Conservation (phyloP, 2,113 vertebrate species). For the Leptobrachium ailaonicum region DNA sequence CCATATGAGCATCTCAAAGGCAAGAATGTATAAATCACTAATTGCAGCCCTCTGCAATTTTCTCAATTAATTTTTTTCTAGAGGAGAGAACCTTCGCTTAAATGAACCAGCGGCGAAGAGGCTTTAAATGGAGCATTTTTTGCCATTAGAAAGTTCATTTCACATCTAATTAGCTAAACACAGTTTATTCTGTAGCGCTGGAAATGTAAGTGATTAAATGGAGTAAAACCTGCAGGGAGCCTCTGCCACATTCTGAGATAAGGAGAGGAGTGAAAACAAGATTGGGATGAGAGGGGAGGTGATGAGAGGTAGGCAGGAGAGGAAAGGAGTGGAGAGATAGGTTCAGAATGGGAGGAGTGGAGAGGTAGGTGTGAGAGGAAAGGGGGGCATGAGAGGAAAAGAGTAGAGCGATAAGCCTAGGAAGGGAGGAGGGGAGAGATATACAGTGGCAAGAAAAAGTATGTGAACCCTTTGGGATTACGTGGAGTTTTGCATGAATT, state of each 20-base stretch:
- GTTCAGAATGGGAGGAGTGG: no score
- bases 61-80: no score
- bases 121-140: conserved; percentile 15
- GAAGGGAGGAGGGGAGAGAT: background rate
- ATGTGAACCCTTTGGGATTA: no score
- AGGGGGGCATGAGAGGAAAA: background rate
- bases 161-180: conserved; percentile 45
- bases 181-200: conserved; percentile 26
- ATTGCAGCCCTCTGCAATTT: no score
- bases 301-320: background rate
- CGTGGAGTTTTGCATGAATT: no score
- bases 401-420: background rate
- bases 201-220: conserved; percentile 31
- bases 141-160: conserved; percentile 34
- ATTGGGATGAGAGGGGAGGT: background rate
- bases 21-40: no score
- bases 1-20: no score
- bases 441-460: no score
- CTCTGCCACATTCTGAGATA: conserved; percentile 1
- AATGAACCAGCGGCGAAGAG: conserved; percentile 13
- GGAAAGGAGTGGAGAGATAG: background rate
- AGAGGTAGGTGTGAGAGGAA: background rate
- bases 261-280: background rate
- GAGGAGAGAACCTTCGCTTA: conserved; percentile 19
- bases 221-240: conserved; percentile 25